Evolutionary conservation across 1,140 invertebrate species (phyloP).

Genomic region (Drosophila prosaltans): DNA sequence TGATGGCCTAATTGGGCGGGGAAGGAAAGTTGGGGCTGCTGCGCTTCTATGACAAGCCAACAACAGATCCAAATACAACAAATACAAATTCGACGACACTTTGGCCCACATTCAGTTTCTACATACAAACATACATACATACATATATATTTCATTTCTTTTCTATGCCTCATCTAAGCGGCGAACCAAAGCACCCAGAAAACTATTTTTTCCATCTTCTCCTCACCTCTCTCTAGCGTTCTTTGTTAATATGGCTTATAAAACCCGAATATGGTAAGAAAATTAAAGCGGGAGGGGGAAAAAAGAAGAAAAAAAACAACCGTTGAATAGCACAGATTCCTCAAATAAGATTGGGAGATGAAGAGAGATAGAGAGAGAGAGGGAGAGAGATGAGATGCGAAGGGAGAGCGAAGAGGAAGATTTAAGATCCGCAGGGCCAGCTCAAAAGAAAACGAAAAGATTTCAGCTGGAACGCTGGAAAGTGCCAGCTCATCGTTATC

Average conservation of each 20-base stretch:
- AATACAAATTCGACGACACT: conserved; percentile 15
- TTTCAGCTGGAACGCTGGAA: conserved; percentile 67
- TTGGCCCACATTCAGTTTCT: conserved; percentile 46
- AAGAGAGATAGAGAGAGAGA: not conserved
- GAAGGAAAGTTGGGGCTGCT: conserved; percentile 36
- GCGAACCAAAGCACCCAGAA: conserved; percentile 13
- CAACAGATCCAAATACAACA: conserved; percentile 28
- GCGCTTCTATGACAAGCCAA: conserved; percentile 26
- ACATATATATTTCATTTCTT: not conserved
- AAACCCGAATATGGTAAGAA: conserved; percentile 30
- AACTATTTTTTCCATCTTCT: conserved; percentile 36
- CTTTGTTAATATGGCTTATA: conserved; percentile 55
- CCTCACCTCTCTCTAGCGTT: not conserved
- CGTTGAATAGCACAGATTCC: conserved; percentile 71
- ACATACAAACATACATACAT: too few relatives aligned
- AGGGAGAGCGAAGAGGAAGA: not conserved
- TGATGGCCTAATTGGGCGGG: conserved; percentile 56
- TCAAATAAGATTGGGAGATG: conserved; percentile 25
- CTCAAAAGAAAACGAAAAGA: conserved; percentile 75
- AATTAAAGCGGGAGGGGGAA: conserved; percentile 6
- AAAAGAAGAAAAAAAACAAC: conserved; percentile 43
- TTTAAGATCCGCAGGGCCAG: conserved; percentile 10
- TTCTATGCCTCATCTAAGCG: conserved; percentile 10
- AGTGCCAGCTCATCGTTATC: conserved; percentile 60
- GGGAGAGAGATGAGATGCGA: not conserved